Conservation (phyloP, 2,888 invertebrate species). For the Arctia plantaginis region DNA sequence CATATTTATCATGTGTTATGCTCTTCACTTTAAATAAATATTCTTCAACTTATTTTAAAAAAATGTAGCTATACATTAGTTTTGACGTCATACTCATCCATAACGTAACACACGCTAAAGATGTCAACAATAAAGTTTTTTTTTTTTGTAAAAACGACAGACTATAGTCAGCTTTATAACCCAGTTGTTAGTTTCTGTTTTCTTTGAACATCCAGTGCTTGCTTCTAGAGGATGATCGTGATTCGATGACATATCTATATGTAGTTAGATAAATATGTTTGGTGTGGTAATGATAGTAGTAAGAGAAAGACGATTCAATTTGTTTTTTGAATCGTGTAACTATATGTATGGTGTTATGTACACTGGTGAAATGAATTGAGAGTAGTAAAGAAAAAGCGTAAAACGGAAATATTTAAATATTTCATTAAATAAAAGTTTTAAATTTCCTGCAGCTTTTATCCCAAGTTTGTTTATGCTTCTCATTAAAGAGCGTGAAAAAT, state of each 20-base stretch:
- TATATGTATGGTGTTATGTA: conserved; percentile 39
- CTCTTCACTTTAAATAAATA: conserved; percentile 13
- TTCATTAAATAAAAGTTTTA: conserved; percentile 3
- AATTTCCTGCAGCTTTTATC: conserved; percentile 25
- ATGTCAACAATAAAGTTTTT: conserved; percentile 25
- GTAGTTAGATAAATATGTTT: conserved; percentile 82
- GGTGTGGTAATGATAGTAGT: conserved; percentile 70
- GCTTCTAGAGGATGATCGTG: conserved; percentile 80
- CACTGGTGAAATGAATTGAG: conserved; percentile 30
- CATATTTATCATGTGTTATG: conserved; percentile 38
- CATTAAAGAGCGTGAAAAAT: conserved; percentile 42
- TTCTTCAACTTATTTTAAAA: conserved; percentile 11
- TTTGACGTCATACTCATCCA: neutral
- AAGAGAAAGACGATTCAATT: conserved; percentile 56
- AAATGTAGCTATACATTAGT: conserved; percentile 1
- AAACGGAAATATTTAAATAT: conserved; percentile 25
- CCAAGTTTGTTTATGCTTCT: conserved; percentile 47
- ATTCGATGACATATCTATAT: conserved; percentile 85
- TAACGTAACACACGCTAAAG: conserved; percentile 26
- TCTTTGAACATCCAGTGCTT: conserved; percentile 68
- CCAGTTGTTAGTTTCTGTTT: conserved; percentile 34
- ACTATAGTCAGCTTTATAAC: conserved; percentile 31
- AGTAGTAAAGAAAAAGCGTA: conserved; percentile 23
- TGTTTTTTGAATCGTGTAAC: conserved; percentile 52
- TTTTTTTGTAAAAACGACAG: conserved; percentile 29